Base-by-base conservation (phyloP, 2,888 invertebrate genomes). In the Ptychoptera contaminata region DNA sequence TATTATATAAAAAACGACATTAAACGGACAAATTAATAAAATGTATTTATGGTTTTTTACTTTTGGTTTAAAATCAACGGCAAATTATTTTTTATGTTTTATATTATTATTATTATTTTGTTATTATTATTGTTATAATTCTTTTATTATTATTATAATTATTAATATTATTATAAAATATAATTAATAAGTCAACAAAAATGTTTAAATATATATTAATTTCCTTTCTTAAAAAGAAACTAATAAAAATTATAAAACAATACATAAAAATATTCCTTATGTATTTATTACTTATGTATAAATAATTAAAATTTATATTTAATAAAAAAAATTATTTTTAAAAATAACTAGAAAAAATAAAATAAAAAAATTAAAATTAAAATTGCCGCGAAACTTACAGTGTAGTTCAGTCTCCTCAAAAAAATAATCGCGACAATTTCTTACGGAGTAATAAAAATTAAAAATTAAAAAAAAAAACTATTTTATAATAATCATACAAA, bases 31-130 rank as follows among this genome's bases (percentile, higher is more conserved):
- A 29, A 31, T 38, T 30, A 32, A 38, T 32, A 32, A 23, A 16
- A 16, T 43, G 43, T 46, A 54, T 56, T 59, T 63, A 65, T 63
- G 57, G 62, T 62, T 58, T 63, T 59, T 66, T 69, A 69, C 68
- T 68, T 69, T 16, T 40, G n/a, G n/a, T n/a, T n/a, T n/a, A n/a
- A n/a, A n/a, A n/a, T n/a, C n/a, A n/a, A n/a, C n/a, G n/a, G n/a
- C n/a, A n/a, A n/a, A n/a, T n/a, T n/a, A n/a, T n/a, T n/a, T n/a
- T 7, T 23, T 23, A 5, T 7, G 3, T 23, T 7, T 23, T 23
- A 5, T 7, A 3, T 23, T 23, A 5, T 23, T 23, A 5, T 23
- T 23, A 5, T 23, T 23, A 5, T 23, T 23, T 23, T 23, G 23
- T 23, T 23, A n/a, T n/a, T 23, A 23, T 23, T 23, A 23, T 7